Base-by-base conservation (phyloP, 2,113 vertebrate genomes). In the Petaurus breviceps region DNA sequence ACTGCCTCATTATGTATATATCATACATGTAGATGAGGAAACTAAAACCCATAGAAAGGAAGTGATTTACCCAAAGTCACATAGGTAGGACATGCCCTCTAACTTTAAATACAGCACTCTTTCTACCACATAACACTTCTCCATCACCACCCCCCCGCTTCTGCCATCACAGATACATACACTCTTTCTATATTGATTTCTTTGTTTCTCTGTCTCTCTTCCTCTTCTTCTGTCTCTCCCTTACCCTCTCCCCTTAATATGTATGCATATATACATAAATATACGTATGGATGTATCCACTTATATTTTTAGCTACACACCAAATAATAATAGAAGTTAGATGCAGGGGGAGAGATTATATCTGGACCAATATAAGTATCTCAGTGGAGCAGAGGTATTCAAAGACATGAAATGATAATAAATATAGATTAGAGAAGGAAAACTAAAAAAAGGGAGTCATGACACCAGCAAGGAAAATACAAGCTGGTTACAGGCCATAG, bases 371-470 rank as follows among this genome's bases (percentile, higher is more conserved):
- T 22, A 84, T 43, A 84, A 43, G n/a, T 43, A 43, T 43, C n/a
- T 84, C 68, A 43, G n/a, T 77, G 4, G 26, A 51, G 10, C 92
- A 90, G 93, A 95, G 3, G 19, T 37, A 93, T 26, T 7, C 92
- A 90, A 95, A 19, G 6, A 6, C 8, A 68, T 46, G 94, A 24
- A 5, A 90, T 8, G 90, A 24, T 90, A 54, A 91, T 92, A 95
- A 94, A 46, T 31, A 51, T 0, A 89, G 16, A 6, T 77, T 90
- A 91, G 57, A 91, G 2, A 92, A 94, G 47, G 92, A 94, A 92
- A 94, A 95, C 54, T 16, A 50, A 43, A 94, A 43, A 96, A 96
- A 92, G 57, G 22, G 84, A 95, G n/a, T 68, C 54, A 93, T 68
- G 91, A 91, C 31, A 57, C 19, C n/a, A 84, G 7, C 52, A 6